Evolutionary conservation across 2,888 invertebrate species (phyloP), one percentile per base, ranked within the genome.

Genomic region (Andrena hattorfiana): DNA sequence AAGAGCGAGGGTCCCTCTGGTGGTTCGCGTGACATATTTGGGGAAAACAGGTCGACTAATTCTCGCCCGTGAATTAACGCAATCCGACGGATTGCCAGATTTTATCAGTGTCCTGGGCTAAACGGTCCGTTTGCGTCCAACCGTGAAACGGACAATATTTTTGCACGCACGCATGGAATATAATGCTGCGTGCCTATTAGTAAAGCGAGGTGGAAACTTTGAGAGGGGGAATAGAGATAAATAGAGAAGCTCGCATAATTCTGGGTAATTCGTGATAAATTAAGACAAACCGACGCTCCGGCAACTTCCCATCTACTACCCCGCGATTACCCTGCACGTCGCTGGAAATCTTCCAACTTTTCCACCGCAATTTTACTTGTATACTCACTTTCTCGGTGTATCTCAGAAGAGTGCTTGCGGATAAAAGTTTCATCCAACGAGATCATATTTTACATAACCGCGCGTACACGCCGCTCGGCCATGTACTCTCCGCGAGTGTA

Each of bases 51-150:
- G 49, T 10, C 56, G 32, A 79, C 76, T 79, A 79, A 75, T 72
- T 63, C 54, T 10, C 54, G 10, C 8, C 20, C 23, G 49, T 51
- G 54, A 60, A 67, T 63, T 56, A 73, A 77, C 66, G 59, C 77
- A 51, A 69, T 72, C 68, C 49, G n/a, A 5, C n/a, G 54, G 26
- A 16, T 16, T 42, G 64, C 6, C 42, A 66, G 73, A 84, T 84
- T 77, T 70, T 73, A 85, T 85, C 81, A 63, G 51, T 13, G 66
- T 56, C 49, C 68, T 51, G 35, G 51, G 26, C 16, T 70, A 70
- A 72, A 70, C 51, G 49, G 48, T 10, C 42, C 30, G 59, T 68
- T 73, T 8, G 16, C 66, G 26, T 62, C 73, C 48, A 71, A 32
- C 60, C 23, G 54, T 23, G 48, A 60, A 28, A 48, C 56, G 60